Evolutionary conservation across 2,113 vertebrate species (phyloP).

Genomic region (Elaphurus davidianus): DNA sequence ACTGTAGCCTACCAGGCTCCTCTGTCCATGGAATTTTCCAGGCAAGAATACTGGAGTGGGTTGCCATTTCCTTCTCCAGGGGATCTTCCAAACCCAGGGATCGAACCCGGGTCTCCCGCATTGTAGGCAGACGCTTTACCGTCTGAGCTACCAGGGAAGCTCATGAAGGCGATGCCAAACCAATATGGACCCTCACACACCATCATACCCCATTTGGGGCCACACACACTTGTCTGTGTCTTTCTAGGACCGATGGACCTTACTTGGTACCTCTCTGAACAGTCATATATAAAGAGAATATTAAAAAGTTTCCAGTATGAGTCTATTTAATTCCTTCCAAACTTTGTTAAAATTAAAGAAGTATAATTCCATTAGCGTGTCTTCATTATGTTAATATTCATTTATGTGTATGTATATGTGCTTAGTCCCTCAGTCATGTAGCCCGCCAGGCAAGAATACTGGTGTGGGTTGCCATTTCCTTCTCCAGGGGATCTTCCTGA

Average conservation of each 20-base stretch:
- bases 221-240: background rate
- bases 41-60: too few species aligned
- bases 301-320: background rate
- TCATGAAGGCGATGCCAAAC: background rate
- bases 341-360: background rate
- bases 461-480: background rate
- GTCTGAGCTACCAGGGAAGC: too few species aligned
- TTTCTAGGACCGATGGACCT: background rate
- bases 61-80: too few species aligned
- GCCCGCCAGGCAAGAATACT: background rate
- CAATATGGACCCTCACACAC: background rate
- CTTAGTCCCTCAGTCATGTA: background rate
- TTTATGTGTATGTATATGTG: background rate
- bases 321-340: background rate
- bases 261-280: background rate
- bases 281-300: background rate
- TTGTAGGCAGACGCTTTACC: too few species aligned
- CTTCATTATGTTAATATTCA: background rate
- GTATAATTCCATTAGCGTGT: background rate
- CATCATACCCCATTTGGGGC: too few species aligned
- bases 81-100: too few species aligned
- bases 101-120: too few species aligned
- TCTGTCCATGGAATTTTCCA: too few species aligned
- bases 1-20: too few species aligned
- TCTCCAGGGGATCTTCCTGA: background rate